Conservation (phyloP, 2,888 invertebrate species). For the Macaria notata region DNA sequence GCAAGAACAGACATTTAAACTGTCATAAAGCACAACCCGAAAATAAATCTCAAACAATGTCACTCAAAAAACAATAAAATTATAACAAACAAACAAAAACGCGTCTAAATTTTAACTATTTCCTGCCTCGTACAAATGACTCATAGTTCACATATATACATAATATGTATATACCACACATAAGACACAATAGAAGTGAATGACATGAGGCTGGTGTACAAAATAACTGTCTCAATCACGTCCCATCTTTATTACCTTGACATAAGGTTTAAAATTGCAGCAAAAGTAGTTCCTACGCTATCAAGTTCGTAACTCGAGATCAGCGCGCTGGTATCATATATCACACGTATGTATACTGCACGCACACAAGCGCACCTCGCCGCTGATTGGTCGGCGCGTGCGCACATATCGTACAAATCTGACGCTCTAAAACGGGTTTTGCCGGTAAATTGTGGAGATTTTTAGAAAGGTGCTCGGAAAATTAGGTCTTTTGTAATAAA, state of each 20-base stretch:
- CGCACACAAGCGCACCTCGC: slow-evolving; percentile 22
- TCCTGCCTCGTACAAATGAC: slow-evolving; percentile 51
- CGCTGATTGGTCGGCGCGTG: slow-evolving; percentile 34
- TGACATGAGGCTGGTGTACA: slow-evolving; percentile 45
- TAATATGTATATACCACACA: slow-evolving; percentile 26
- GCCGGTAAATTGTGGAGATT: slow-evolving; percentile 72
- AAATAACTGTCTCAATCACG: neutral
- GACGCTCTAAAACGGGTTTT: slow-evolving; percentile 66
- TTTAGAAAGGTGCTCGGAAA: slow-evolving; percentile 72
- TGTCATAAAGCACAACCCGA: slow-evolving; percentile 37
- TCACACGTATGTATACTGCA: slow-evolving; percentile 22
- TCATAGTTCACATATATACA: slow-evolving; percentile 58
- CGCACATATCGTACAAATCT: slow-evolving; percentile 36
- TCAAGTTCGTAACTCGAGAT: slow-evolving; percentile 34
- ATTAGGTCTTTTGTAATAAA: slow-evolving; percentile 56
- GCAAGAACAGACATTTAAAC: slow-evolving; percentile 38
- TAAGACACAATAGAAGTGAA: slow-evolving; percentile 46
- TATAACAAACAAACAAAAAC: slow-evolving; percentile 45
- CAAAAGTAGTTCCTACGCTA: slow-evolving; percentile 2
- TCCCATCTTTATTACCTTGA: slow-evolving; percentile 7
- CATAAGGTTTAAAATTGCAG: slow-evolving; percentile 44
- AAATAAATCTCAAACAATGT: slow-evolving; percentile 37
- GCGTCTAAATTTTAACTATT: slow-evolving; percentile 49
- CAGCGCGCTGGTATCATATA: slow-evolving; percentile 36
- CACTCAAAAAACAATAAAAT: slow-evolving; percentile 46